phyloP scores from a whole-genome alignment of 2,113 vertebrate species.

The Merops nubicus region DNA sequence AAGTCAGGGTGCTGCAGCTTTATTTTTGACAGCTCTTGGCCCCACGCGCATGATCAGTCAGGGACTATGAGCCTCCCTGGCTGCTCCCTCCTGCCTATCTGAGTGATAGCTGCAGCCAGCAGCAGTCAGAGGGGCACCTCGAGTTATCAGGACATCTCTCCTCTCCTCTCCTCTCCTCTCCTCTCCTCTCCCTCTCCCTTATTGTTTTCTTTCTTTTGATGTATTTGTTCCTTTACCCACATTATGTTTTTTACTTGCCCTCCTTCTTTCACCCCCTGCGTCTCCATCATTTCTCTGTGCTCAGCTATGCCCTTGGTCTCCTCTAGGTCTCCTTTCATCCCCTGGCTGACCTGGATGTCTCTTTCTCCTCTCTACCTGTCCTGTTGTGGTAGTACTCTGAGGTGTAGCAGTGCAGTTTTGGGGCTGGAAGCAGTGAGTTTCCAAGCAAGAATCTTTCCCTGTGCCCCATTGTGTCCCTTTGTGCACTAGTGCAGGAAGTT shows the following conservation, averaged over 20 bases:
- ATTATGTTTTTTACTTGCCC: not conserved
- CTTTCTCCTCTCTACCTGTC: not conserved
- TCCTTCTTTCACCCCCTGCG: not conserved
- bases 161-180: not conserved
- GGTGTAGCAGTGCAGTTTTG: not conserved
- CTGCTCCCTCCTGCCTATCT: not conserved
- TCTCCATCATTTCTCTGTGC: accelerated
- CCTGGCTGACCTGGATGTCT: not conserved
- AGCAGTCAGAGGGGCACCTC: not conserved
- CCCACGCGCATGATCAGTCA: accelerated
- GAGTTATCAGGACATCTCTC: not conserved
- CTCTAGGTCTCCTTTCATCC: not conserved
- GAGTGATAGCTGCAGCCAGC: not conserved
- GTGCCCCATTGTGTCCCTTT: not conserved
- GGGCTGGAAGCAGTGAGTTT: not conserved
- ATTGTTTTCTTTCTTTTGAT: not conserved
- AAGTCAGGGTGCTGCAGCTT: not conserved
- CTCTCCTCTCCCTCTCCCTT: not conserved
- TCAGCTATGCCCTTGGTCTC: not conserved
- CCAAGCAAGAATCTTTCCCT: not conserved
- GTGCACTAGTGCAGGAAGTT: not conserved
- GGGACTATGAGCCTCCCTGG: accelerated
- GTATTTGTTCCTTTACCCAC: not conserved
- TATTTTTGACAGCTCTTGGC: not conserved
- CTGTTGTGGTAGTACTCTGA: not conserved